These are phyloP conservation scores for Trogon melanurus DNA, from an alignment of 2,113 vertebrate species.

Conservation along the genomic window DNA sequence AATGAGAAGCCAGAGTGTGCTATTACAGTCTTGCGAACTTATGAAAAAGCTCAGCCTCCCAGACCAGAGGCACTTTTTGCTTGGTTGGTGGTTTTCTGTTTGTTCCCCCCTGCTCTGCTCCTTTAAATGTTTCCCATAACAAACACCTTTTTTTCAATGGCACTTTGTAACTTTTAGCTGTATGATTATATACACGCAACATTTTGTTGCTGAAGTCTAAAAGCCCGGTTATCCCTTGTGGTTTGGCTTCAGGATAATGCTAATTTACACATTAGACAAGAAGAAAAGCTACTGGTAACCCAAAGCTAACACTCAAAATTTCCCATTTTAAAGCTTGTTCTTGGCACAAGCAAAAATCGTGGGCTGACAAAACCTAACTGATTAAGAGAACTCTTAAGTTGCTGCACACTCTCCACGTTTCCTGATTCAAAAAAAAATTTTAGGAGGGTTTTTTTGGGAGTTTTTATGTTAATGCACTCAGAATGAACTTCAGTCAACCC, in stretches of 20 bases:
- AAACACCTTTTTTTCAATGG: background rate
- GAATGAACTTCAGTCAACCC: background rate
- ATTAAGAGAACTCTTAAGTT: background rate
- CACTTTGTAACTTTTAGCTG: background rate
- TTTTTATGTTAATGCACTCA: background rate
- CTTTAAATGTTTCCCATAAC: background rate
- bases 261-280: background rate
- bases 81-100: background rate
- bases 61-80: background rate
- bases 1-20: background rate
- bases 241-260: background rate
- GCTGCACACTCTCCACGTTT: background rate
- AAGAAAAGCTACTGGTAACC: background rate
- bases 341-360: background rate
- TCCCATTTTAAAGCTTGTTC: background rate
- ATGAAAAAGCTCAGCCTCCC: background rate
- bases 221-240: background rate
- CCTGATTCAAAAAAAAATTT: background rate
- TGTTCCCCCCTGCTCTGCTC: rapidly evolving
- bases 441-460: background rate
- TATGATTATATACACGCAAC: background rate
- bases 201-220: background rate
- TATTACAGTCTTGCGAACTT: background rate
- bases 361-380: background rate
- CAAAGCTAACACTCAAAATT: background rate